Percentiles rank a stretch among this genome's conserved stretches.
phyloP scores from a whole-genome alignment of 2,888 invertebrate genomes.

The Eulithis prunata region DNA sequence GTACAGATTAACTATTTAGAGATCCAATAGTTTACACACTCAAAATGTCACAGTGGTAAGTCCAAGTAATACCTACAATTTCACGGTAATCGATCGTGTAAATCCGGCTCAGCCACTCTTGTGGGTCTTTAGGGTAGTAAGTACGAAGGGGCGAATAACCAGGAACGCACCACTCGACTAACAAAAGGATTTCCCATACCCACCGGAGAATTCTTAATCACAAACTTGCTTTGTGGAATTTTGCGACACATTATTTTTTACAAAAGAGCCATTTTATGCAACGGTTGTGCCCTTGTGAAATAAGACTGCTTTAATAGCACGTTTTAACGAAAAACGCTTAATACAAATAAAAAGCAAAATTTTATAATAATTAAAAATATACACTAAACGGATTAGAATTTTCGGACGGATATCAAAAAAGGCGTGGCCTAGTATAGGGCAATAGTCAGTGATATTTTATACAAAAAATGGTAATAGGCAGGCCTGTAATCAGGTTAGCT shows the following conservation, averaged over 20 bases:
- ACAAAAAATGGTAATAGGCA: too few species aligned
- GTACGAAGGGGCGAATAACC: conserved; percentile 58
- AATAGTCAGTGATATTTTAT: too few species aligned
- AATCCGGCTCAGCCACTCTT: conserved; percentile 69
- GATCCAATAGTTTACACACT: neutral
- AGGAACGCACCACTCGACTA: conserved; percentile 58
- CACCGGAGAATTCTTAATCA: conserved; percentile 62
- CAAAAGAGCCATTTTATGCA: too few species aligned
- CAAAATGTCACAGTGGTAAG: conserved; percentile 34
- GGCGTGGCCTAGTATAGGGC: too few species aligned
- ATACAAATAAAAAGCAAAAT: too few species aligned
- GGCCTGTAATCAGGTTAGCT: too few species aligned
- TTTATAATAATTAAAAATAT: too few species aligned
- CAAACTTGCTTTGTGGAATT: conserved; percentile 47
- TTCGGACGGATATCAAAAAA: too few species aligned
- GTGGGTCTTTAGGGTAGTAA: conserved; percentile 56
- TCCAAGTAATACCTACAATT: conserved; percentile 51
- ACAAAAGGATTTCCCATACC: conserved; percentile 66
- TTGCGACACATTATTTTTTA: conserved; percentile 42
- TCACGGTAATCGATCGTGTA: conserved; percentile 66
- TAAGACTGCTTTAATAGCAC: too few species aligned
- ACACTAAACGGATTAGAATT: too few species aligned
- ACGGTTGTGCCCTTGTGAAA: too few species aligned
- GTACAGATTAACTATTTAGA: neutral
- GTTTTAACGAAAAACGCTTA: too few species aligned